These are phyloP conservation scores for Diadophis punctatus DNA, from an alignment of 2,113 vertebrate genomes.

Conservation along the genomic window DNA sequence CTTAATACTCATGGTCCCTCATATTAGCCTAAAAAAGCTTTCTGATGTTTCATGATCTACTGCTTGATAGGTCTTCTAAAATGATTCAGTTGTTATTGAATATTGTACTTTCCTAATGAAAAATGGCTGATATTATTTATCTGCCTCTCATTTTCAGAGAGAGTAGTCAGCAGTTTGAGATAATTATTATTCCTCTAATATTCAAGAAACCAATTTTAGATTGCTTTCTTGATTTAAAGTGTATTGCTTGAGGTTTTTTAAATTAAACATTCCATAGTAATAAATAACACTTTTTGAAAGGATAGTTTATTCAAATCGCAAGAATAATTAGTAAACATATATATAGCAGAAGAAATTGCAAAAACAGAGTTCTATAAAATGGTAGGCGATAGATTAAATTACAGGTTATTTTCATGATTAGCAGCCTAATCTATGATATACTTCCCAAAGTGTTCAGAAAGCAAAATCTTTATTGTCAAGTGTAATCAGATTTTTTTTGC, in stretches of 20 bases:
- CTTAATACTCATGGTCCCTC: neutral
- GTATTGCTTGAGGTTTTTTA: neutral
- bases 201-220: slow-evolving; percentile 4
- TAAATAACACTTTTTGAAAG: neutral
- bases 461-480: neutral
- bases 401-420: neutral
- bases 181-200: slow-evolving; percentile 5
- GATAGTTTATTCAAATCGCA: neutral
- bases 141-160: neutral
- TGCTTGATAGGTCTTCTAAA: neutral
- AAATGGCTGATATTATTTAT: neutral
- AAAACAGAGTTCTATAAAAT: neutral
- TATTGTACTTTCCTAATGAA: neutral
- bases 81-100: neutral
- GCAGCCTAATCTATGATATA: no score
- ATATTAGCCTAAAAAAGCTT: neutral
- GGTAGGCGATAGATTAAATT: neutral
- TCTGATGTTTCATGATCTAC: neutral
- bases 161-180: neutral
- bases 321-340: neutral
- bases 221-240: neutral
- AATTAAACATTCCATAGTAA: neutral
- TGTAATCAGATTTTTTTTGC: neutral
- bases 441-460: neutral
- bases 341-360: neutral